A percentile compares a stretch with the other conserved stretches of the same genome.
Conservation (phyloP, 2,888 invertebrate species). For the Antheraea yamamai region DNA sequence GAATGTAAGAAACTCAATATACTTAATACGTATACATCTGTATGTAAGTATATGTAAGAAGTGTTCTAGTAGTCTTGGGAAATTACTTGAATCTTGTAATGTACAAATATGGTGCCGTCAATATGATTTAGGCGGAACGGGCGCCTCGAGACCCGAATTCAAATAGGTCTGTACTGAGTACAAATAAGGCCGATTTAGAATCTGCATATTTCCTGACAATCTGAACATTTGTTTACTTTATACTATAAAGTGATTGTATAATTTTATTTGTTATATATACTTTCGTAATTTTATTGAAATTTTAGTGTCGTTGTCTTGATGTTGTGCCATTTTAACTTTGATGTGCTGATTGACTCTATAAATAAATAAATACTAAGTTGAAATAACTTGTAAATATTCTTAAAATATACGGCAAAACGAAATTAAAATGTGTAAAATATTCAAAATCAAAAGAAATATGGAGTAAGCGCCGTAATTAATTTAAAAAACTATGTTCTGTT, state of each 20-base stretch:
- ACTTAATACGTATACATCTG: slow-evolving; percentile 18
- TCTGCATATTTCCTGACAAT: slow-evolving; percentile 46
- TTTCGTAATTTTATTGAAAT: not conserved
- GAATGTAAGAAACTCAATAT: not conserved
- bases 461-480: too few relatives aligned
- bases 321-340: not conserved
- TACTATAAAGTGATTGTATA: slow-evolving; percentile 8
- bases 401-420: too few relatives aligned
- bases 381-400: too few relatives aligned
- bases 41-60: slow-evolving; percentile 26
- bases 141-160: slow-evolving; percentile 49
- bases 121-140: slow-evolving; percentile 48
- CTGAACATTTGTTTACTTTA: slow-evolving; percentile 43
- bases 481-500: too few relatives aligned
- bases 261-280: not conserved
- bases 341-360: too few relatives aligned
- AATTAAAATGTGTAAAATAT: too few relatives aligned
- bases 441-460: too few relatives aligned
- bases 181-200: slow-evolving; percentile 44
- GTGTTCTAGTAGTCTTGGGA: slow-evolving; percentile 33
- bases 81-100: slow-evolving; percentile 41
- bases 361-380: too few relatives aligned
- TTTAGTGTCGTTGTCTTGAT: not conserved
- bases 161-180: slow-evolving; percentile 49
- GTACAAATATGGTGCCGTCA: slow-evolving; percentile 36